Evolutionary conservation across 2,113 vertebrate genomes (phyloP).

Genomic region (Colistium nudipinnis): DNA sequence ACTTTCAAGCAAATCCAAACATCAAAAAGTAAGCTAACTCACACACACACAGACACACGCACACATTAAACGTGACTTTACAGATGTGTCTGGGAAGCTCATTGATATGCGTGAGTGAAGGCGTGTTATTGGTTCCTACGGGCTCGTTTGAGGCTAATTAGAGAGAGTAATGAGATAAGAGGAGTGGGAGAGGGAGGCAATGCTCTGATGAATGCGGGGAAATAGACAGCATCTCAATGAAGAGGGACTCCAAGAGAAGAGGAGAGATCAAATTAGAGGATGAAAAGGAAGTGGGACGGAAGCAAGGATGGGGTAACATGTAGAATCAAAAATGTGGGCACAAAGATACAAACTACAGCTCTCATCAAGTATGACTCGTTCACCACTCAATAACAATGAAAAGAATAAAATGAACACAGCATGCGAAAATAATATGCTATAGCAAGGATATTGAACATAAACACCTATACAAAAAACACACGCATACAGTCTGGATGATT

Average conservation of each 20-base stretch:
- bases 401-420: too few relatives aligned
- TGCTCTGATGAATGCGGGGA: slow-evolving; percentile 65
- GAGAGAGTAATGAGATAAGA: slow-evolving; percentile 75
- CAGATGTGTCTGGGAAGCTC: slow-evolving; percentile 38
- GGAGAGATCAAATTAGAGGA: slow-evolving; percentile 65
- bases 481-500: too few relatives aligned
- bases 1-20: slow-evolving; percentile 25
- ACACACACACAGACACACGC: slow-evolving; percentile 13
- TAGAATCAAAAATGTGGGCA: slow-evolving; percentile 49
- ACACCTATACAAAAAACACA: too few relatives aligned
- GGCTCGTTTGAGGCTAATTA: slow-evolving; percentile 75
- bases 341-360: too few relatives aligned
- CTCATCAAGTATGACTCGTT: too few relatives aligned
- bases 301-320: slow-evolving; percentile 30
- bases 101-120: slow-evolving; percentile 63
- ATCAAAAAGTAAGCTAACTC: slow-evolving; percentile 24
- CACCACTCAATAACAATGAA: too few relatives aligned
- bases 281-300: slow-evolving; percentile 61
- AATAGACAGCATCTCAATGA: slow-evolving; percentile 70
- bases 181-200: slow-evolving; percentile 58
- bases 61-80: slow-evolving; percentile 27
- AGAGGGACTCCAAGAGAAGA: slow-evolving; percentile 51
- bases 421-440: too few relatives aligned
- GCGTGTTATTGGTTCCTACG: slow-evolving; percentile 69
- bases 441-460: too few relatives aligned